A percentile compares a stretch with the other conserved stretches of the same genome.
phyloP scores from a whole-genome alignment of 2,888 invertebrate genomes.

The Julus scandinavius region DNA sequence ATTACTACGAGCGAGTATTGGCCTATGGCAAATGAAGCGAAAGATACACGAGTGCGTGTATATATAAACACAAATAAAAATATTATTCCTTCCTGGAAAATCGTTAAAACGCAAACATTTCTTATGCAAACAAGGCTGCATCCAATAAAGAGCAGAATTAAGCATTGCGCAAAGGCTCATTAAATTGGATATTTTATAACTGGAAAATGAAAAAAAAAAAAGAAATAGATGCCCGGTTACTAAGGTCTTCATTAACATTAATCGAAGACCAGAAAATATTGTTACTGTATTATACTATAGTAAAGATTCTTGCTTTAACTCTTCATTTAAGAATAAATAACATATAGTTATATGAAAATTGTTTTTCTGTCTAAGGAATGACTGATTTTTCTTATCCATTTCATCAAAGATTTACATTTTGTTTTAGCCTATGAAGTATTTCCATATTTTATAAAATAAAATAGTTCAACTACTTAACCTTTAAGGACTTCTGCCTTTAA shows the following conservation, averaged over 20 bases:
- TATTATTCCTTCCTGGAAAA: slow-evolving; percentile 46
- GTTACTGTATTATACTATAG: no score
- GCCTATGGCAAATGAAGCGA: slow-evolving; percentile 30
- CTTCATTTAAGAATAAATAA: no score
- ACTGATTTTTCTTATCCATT: no score
- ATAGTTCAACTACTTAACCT: no score
- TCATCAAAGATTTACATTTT: no score
- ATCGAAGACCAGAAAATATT: no score
- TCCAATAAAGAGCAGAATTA: slow-evolving; percentile 29
- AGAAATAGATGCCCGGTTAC: neutral
- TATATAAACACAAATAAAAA: slow-evolving; percentile 34
- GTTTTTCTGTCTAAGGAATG: no score
- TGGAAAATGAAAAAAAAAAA: neutral
- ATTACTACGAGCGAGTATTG: neutral
- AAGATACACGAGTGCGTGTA: neutral
- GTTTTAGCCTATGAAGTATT: no score
- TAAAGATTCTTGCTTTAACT: no score
- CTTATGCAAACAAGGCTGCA: slow-evolving; percentile 22
- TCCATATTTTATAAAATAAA: no score
- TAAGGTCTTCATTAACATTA: neutral
- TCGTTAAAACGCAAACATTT: slow-evolving; percentile 45
- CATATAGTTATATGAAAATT: no score
- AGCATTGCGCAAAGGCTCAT: slow-evolving; percentile 31
- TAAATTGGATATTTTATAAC: slow-evolving; percentile 22
- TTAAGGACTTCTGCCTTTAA: no score